Percentiles rank a stretch among this genome's conserved stretches.
phyloP scores from a whole-genome alignment of 2,113 vertebrate genomes.

The Setophaga kirtlandii region DNA sequence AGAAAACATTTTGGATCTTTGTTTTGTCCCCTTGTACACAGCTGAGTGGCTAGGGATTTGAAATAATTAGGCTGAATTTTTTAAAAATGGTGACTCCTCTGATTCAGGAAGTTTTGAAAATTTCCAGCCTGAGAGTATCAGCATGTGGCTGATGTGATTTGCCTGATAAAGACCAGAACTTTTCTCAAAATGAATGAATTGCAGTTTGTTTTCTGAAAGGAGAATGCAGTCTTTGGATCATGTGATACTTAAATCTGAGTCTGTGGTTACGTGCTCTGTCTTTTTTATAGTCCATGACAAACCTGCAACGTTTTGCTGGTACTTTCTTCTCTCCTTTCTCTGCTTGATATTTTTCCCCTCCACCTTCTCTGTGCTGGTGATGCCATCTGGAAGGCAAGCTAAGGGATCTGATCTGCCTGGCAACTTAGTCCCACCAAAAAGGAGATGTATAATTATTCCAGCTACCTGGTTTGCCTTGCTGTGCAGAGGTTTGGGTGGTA shows the following conservation, averaged over 20 bases:
- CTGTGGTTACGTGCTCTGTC: not conserved
- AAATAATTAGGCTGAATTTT: not conserved
- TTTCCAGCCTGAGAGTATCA: not conserved
- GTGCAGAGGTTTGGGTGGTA: not conserved
- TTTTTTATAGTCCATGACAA: not conserved
- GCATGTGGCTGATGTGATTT: not conserved
- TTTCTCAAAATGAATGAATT: not conserved
- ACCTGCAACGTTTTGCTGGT: not conserved
- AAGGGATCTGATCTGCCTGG: not conserved
- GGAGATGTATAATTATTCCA: not conserved
- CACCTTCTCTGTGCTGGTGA: not conserved
- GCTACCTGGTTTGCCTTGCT: not conserved
- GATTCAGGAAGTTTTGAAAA: not conserved
- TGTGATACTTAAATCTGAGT: not conserved
- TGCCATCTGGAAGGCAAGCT: not conserved
- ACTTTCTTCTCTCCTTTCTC: not conserved
- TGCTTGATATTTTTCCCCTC: not conserved
- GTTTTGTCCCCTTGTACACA: not conserved
- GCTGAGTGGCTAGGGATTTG: not conserved
- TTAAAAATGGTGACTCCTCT: not conserved
- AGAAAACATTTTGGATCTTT: not conserved
- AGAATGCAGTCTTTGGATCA: not conserved
- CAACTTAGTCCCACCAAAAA: not conserved
- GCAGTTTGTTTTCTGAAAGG: not conserved
- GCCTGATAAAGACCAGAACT: not conserved